Base-by-base conservation (phyloP, 2,888 invertebrate species). In the Hirtodrosophila duncani region DNA sequence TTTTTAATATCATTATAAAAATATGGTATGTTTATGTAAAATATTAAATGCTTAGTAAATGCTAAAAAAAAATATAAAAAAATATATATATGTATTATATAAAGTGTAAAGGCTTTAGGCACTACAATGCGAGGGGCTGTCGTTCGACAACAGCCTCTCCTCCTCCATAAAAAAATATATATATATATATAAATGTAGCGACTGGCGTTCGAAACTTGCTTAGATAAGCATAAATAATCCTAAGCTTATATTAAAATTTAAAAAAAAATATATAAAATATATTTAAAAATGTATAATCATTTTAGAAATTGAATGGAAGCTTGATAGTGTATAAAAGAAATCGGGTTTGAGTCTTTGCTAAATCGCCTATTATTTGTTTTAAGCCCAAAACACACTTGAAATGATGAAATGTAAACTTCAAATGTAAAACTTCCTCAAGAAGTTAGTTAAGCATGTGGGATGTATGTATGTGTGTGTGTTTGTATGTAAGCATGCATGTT, bases 71-170 rank as follows among this genome's bases (percentile, higher is more conserved):
- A 21, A 21, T 48, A 50, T 26, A 10, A 49, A 48, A 26, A 17
- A 26, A 27, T 41, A 13, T 14, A 24, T n/a, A n/a, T n/a, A n/a
- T n/a, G n/a, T n/a, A n/a, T n/a, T n/a, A n/a, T n/a, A n/a, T n/a
- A n/a, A n/a, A n/a, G n/a, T n/a, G n/a, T n/a, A n/a, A n/a, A n/a
- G n/a, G n/a, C n/a, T n/a, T n/a, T n/a, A n/a, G n/a, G n/a, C n/a
- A n/a, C n/a, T 34, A 23, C 7, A 33, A 39, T 48, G 58, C 30
- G 16, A 57, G 60, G 49, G 33, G 56, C 51, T 60, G 58, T 80
- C 78, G 71, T 78, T 83, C 59, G 63, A 78, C 83, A 82, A 81
- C 65, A 53, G 31, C 49, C 31, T 44, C 46, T 44, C 50, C n/a
- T n/a, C n/a, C n/a, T n/a, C n/a, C n/a, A n/a, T n/a, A n/a, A n/a